Conservation (phyloP, 2,888 invertebrate genomes). For the Meliscaeva auricollis region DNA sequence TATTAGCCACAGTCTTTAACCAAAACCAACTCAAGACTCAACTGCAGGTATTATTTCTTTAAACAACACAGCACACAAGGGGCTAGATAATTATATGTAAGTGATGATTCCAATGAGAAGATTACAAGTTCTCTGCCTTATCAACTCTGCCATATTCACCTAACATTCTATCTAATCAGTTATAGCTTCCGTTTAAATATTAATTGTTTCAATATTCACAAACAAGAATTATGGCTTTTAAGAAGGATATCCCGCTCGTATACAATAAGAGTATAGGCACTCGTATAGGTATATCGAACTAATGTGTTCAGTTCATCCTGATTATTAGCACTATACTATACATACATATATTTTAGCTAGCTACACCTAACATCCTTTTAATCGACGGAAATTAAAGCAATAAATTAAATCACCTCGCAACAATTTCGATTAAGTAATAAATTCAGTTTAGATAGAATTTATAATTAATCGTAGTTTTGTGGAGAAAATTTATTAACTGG, state of each 20-base stretch:
- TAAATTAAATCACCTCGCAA: conserved; percentile 66
- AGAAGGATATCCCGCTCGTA: conserved; percentile 49
- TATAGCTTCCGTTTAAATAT: conserved; percentile 26
- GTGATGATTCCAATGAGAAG: too few species aligned
- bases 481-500: conserved; percentile 37
- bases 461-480: conserved; percentile 57
- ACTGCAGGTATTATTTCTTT: too few species aligned
- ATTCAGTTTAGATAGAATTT: conserved; percentile 56
- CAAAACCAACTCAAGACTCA: too few species aligned
- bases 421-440: conserved; percentile 55
- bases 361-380: conserved; percentile 52
- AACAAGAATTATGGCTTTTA: conserved; percentile 34
- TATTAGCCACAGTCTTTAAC: too few species aligned
- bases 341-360: background rate
- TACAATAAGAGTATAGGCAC: background rate
- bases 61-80: too few species aligned
- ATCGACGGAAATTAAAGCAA: conserved; percentile 71
- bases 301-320: background rate
- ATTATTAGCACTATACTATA: conserved; percentile 10
- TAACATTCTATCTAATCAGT: background rate
- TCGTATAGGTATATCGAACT: background rate
- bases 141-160: background rate
- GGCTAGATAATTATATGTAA: too few species aligned
- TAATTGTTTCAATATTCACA: conserved; percentile 43
- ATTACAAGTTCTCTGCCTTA: background rate